phyloP scores from a whole-genome alignment of 64 coral and sea anemone species.

The Pocillopora damicornis region DNA sequence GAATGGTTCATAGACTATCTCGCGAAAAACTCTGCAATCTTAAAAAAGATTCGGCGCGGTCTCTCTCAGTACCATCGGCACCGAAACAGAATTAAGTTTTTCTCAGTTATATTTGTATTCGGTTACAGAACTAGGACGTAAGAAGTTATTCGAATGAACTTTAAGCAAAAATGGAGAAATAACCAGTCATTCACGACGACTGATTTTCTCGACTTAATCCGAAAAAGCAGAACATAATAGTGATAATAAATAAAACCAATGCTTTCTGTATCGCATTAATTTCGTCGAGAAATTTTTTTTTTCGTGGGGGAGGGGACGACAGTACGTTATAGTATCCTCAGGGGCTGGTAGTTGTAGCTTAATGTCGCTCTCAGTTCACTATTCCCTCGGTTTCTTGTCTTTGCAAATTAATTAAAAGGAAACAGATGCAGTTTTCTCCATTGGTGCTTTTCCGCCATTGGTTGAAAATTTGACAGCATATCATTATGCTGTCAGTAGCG shows the following conservation, averaged over 20 bases:
- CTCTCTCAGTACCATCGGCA: too few relatives aligned
- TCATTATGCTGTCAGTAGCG: slow-evolving; percentile 10
- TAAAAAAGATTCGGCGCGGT: too few relatives aligned
- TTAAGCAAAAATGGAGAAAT: not conserved
- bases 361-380: not conserved
- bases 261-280: slow-evolving; percentile 7
- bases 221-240: not conserved
- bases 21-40: too few relatives aligned
- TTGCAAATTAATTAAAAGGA: slow-evolving; percentile 61
- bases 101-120: too few relatives aligned
- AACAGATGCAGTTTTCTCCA: slow-evolving; percentile 41
- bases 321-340: not conserved
- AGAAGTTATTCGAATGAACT: too few relatives aligned
- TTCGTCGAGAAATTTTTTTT: not conserved
- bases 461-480: slow-evolving; percentile 28
- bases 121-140: too few relatives aligned
- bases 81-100: too few relatives aligned
- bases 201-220: not conserved
- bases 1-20: too few relatives aligned
- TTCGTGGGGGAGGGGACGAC: not conserved
- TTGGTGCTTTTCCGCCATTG: slow-evolving; percentile 16
- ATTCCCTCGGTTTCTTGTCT: slow-evolving; percentile 35
- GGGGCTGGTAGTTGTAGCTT: not conserved
- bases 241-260: not conserved
- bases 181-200: not conserved